phyloP scores from a whole-genome alignment of 2,113 vertebrate genomes.

The Hymenochirus boettgeri region DNA sequence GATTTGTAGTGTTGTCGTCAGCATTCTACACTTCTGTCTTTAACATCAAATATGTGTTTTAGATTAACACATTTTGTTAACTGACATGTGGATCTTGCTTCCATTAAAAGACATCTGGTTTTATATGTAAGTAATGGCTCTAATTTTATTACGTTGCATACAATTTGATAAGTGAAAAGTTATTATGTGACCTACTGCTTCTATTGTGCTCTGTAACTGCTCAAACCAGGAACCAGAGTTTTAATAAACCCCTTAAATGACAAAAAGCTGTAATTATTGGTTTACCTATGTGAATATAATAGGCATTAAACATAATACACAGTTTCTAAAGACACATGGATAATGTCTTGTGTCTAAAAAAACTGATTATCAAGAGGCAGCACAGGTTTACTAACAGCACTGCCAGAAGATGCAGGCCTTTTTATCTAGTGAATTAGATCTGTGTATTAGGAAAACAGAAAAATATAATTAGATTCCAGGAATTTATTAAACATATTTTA shows the following conservation, averaged over 20 bases:
- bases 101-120: not conserved
- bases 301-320: conserved; percentile 2
- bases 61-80: no score
- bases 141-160: not conserved
- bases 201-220: conserved; percentile 4
- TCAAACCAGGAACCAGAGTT: conserved; percentile 15
- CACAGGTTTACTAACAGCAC: not conserved
- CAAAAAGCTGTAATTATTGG: conserved; percentile 13
- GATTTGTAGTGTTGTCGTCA: no score
- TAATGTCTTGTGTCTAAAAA: conserved; percentile 16
- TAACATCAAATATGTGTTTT: no score
- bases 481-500: not conserved
- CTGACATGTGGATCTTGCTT: no score
- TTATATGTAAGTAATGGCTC: not conserved
- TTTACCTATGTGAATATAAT: conserved; percentile 7
- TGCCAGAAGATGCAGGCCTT: not conserved
- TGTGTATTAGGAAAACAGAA: not conserved
- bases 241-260: conserved; percentile 27
- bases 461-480: not conserved
- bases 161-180: not conserved
- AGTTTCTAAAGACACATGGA: conserved; percentile 18
- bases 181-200: conserved; percentile 12
- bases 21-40: no score
- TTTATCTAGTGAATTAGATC: conserved; percentile 8
- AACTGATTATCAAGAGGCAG: conserved; percentile 3